A percentile compares a stretch with the other conserved stretches of the same genome.
Conservation (phyloP, 2,797 vertebrate genomes). For the Percopsis omiscomaycus region DNA sequence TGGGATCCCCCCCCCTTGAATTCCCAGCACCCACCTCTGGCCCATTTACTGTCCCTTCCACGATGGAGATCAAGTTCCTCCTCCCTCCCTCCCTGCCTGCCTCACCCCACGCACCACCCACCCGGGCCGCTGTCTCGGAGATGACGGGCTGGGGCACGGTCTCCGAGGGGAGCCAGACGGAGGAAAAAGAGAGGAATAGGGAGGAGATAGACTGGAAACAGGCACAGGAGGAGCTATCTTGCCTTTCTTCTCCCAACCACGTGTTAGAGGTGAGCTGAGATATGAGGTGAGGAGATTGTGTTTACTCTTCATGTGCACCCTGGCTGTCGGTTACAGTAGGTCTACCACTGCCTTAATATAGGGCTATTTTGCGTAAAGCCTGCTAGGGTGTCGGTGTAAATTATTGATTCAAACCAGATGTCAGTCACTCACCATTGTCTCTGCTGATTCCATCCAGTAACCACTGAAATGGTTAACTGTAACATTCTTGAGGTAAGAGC, state of each 20-base stretch:
- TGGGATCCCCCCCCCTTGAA: constrained; percentile 6
- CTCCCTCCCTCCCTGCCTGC: background rate
- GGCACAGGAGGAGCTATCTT: background rate
- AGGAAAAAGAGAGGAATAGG: background rate
- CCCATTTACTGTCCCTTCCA: constrained; percentile 14
- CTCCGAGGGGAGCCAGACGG: constrained; percentile 33
- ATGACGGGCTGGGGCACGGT: constrained; percentile 34
- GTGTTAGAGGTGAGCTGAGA: constrained; percentile 26
- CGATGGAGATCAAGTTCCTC: constrained; percentile 46
- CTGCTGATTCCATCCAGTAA: background rate
- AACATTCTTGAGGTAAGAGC: no score
- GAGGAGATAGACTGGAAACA: constrained; percentile 3
- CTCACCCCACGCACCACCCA: constrained; percentile 12
- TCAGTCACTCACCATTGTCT: constrained; percentile 17
- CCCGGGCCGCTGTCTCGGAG: no score
- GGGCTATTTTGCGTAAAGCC: background rate
- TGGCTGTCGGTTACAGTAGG: background rate
- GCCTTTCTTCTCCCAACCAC: background rate
- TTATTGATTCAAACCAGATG: constrained; percentile 32
- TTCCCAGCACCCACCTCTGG: background rate
- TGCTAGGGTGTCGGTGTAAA: background rate
- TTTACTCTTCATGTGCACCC: no score
- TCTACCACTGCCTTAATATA: background rate
- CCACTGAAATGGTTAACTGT: no score
- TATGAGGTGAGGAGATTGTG: no score